These are phyloP conservation scores for Ectropis crepuscularia DNA, from an alignment of 2,888 invertebrate species.

Conservation along the genomic window DNA sequence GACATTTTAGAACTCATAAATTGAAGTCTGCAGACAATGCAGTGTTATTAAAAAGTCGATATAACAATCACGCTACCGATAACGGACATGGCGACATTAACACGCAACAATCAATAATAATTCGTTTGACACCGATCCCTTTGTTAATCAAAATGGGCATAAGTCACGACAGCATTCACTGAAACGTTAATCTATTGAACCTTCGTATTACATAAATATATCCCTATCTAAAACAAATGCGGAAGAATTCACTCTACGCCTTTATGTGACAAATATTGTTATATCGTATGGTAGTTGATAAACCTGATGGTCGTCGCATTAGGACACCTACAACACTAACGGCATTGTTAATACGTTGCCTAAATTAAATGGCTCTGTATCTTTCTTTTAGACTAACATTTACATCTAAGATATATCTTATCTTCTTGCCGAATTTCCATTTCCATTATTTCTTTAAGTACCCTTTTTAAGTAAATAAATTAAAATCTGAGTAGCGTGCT, in stretches of 20 bases:
- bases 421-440: neutral
- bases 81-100: constrained; percentile 34
- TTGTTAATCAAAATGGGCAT: constrained; percentile 19
- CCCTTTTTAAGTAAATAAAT: constrained; percentile 34
- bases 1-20: constrained; percentile 8
- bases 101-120: constrained; percentile 39
- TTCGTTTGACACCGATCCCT: constrained; percentile 24
- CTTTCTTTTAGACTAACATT: too few relatives aligned
- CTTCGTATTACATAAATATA: neutral
- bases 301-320: too few relatives aligned
- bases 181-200: constrained; percentile 9
- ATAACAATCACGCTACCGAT: constrained; percentile 50
- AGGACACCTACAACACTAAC: too few relatives aligned
- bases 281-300: too few relatives aligned
- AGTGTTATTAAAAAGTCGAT: constrained; percentile 53
- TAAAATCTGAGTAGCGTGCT: constrained; percentile 37
- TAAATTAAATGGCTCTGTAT: too few relatives aligned
- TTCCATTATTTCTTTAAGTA: neutral
- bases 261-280: too few relatives aligned
- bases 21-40: constrained; percentile 29
- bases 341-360: too few relatives aligned
- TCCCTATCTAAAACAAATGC: too few relatives aligned
- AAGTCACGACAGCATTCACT: constrained; percentile 29
- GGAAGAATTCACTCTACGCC: too few relatives aligned
- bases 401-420: too few relatives aligned